Evolutionary conservation across 2,888 invertebrate species (phyloP), one percentile per base, ranked within the genome.

Genomic region (Carabus problematicus): DNA sequence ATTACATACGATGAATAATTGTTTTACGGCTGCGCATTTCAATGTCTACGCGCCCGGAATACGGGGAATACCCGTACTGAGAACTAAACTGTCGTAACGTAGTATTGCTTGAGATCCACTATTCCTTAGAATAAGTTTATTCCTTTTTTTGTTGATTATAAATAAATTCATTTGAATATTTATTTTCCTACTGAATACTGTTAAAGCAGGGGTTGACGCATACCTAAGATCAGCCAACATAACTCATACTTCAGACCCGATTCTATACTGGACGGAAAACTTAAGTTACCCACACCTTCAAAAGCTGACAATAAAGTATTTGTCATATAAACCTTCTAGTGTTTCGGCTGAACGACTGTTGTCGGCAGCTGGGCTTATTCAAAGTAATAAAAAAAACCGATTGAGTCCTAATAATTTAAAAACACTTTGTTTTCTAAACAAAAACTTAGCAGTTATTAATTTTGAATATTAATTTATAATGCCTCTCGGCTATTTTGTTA

Each of bases 81-180:
- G 12, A 54, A 18, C 12, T 54, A 16, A 16, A 16, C 2, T 8
- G 52, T 49, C 14, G 14, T n/a, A n/a, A n/a, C n/a, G n/a, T n/a
- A n/a, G n/a, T n/a, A n/a, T n/a, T n/a, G n/a, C n/a, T n/a, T n/a
- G n/a, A n/a, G n/a, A n/a, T n/a, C n/a, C n/a, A n/a, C n/a, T n/a
- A n/a, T n/a, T n/a, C n/a, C n/a, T n/a, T n/a, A n/a, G n/a, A n/a
- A n/a, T n/a, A n/a, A n/a, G n/a, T n/a, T n/a, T n/a, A n/a, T n/a
- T n/a, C n/a, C n/a, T n/a, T n/a, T n/a, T n/a, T n/a, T n/a, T n/a
- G n/a, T n/a, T 18, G 4, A 16, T 54, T 18, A 54, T 54, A 16
- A 54, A 54, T 54, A 54, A 16, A 54, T 54, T 54, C 54, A 54
- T 54, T 54, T 54, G 54, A 54, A 54, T 8, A 16, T 54, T 54